Evolutionary conservation across 2,797 vertebrate species (phyloP).

Genomic region (Sebastes taczanowskii): DNA sequence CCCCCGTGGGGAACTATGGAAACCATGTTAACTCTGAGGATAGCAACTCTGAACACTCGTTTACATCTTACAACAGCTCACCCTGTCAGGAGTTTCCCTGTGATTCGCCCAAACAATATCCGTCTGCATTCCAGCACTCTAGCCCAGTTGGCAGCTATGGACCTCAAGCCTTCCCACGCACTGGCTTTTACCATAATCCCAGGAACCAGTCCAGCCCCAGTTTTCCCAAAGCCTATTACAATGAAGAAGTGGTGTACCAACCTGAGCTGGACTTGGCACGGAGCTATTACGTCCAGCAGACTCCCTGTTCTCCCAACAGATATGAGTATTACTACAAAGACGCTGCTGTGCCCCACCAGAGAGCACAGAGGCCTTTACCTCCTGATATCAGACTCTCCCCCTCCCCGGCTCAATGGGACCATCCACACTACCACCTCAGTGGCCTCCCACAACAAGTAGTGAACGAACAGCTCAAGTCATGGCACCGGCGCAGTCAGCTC

Average conservation of each 20-base stretch:
- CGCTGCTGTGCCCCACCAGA: slow-evolving; percentile 68
- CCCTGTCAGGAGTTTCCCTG: slow-evolving; percentile 68
- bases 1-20: slow-evolving; percentile 43
- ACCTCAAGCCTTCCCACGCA: slow-evolving; percentile 45
- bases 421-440: slow-evolving; percentile 61
- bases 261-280: slow-evolving; percentile 67
- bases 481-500: slow-evolving; percentile 87
- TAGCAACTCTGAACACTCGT: slow-evolving; percentile 86
- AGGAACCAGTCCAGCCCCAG: slow-evolving; percentile 63
- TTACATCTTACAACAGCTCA: slow-evolving; percentile 82
- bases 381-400: slow-evolving; percentile 82
- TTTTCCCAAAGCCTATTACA: slow-evolving; percentile 67
- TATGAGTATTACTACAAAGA: slow-evolving; percentile 79
- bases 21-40: slow-evolving; percentile 84
- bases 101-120: slow-evolving; percentile 65
- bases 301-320: slow-evolving; percentile 48
- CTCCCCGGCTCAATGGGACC: slow-evolving; percentile 84
- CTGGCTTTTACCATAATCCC: slow-evolving; percentile 65
- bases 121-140: slow-evolving; percentile 39
- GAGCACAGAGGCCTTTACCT: slow-evolving; percentile 69
- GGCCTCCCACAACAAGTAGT: slow-evolving; percentile 82
- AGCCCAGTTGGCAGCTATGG: slow-evolving; percentile 57
- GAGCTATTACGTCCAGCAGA: slow-evolving; percentile 58
- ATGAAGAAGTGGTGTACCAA: slow-evolving; percentile 68
- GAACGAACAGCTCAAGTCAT: slow-evolving; percentile 87